Evolutionary conservation across 2,113 vertebrate species (phyloP).

Genomic region (Brachionichthys hirsutus): DNA sequence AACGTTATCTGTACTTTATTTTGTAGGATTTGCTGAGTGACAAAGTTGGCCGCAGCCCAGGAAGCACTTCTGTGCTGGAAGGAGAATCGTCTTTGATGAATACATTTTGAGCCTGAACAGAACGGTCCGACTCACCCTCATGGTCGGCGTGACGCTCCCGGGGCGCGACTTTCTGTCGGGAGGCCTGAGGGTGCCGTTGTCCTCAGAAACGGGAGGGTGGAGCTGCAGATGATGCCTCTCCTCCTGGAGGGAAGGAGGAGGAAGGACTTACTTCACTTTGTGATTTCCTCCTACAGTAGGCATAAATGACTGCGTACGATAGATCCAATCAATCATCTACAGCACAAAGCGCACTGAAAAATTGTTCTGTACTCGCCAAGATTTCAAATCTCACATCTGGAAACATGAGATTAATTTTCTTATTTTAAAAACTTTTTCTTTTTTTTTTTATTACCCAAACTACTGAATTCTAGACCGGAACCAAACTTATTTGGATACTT

Average conservation of each 20-base stretch:
- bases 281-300: too few species aligned
- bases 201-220: conserved; percentile 73
- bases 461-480: too few species aligned
- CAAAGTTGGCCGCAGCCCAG: conserved; percentile 30
- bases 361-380: too few species aligned
- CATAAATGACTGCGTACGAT: neutral
- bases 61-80: conserved; percentile 24
- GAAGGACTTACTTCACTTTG: conserved; percentile 51
- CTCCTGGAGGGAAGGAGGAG: conserved; percentile 80
- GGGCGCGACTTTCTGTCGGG: conserved; percentile 85
- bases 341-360: too few species aligned
- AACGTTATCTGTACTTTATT: neutral
- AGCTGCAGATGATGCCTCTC: conserved; percentile 86
- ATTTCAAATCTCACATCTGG: too few species aligned
- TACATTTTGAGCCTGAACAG: conserved; percentile 5
- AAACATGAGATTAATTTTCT: too few species aligned
- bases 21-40: neutral
- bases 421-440: too few species aligned
- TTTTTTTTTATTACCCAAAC: too few species aligned
- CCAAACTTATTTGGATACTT: too few species aligned
- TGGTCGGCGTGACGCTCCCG: conserved; percentile 83
- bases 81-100: conserved; percentile 23
- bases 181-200: conserved; percentile 81
- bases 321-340: too few species aligned
- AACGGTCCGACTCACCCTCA: conserved; percentile 82